Evolutionary conservation across 2,113 vertebrate species (phyloP), one percentile per base, ranked within the genome.

Genomic region (Circaetus cinerascens): DNA sequence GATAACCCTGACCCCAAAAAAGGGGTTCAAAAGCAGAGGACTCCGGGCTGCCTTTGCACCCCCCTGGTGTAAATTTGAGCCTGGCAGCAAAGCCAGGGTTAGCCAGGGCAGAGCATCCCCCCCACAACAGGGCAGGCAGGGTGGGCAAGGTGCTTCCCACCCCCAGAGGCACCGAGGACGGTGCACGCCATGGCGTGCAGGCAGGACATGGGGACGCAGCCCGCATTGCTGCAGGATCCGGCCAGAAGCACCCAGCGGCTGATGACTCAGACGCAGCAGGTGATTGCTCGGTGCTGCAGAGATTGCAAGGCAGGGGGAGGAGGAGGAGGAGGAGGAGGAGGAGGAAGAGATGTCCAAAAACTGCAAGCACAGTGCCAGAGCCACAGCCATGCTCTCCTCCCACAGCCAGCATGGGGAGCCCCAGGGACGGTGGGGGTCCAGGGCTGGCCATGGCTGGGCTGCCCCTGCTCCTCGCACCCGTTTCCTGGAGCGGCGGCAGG

Each of bases 401-500:
- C 2, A 2, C 32, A 64, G 75, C 18, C 9, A 3, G 32, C 2
- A 0, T 2, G 11, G 71, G 62, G 46, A 86, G 83, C 75, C 53
- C 59, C 6, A 5, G 26, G 43, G 36, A 14, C 4, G 30, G 22
- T 0, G 3, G 56, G 51, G 55, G 29, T 5, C 8, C 7, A 51
- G 62, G 51, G 21, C 50, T 27, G 88, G 90, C 64, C 40, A 1
- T 4, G 17, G 86, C 88, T 30, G 9, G 91, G 80, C 63, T 74
- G 82, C 38, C 69, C 77, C 81, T 26, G 81, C 89, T 86, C 79
- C 93, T 81, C 80, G 48, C 45, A 45, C 96, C 95, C 63, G 46
- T 92, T 97, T 97, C 97, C 97, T 75, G 71, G 96, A 97, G 96
- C 51, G 59, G 97, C 85, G 50, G 86, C 43, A 94, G 93, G 97